Percentiles rank a stretch among this genome's conserved stretches.
These are phyloP conservation scores for Crepidodera aurea DNA, from an alignment of 2,888 invertebrate species.

Conservation along the genomic window DNA sequence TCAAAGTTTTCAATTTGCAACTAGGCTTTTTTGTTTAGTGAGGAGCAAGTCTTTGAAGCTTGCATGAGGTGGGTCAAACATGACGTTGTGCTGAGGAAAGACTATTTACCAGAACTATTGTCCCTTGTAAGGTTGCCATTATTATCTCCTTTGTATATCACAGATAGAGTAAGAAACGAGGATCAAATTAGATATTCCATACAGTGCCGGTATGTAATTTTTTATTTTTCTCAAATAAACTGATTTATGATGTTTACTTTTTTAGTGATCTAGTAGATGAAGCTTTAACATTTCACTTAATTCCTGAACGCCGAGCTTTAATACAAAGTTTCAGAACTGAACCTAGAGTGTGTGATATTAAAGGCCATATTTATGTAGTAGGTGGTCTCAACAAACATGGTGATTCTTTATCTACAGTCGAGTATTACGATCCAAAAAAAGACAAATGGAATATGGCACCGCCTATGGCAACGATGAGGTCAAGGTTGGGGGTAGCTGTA, in stretches of 20 bases:
- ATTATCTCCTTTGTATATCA: slow-evolving; percentile 81
- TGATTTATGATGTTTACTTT: not conserved
- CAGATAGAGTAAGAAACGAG: slow-evolving; percentile 82
- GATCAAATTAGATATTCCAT: slow-evolving; percentile 79
- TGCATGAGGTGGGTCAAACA: slow-evolving; percentile 82
- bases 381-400: slow-evolving; percentile 85
- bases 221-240: not conserved
- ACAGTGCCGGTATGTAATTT: slow-evolving; percentile 70
- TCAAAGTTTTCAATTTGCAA: too few species aligned
- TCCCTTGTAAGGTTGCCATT: slow-evolving; percentile 81
- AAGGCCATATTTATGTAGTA: slow-evolving; percentile 86
- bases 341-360: slow-evolving; percentile 77
- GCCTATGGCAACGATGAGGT: slow-evolving; percentile 85
- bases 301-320: slow-evolving; percentile 83
- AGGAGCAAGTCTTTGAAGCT: slow-evolving; percentile 86
- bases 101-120: slow-evolving; percentile 73
- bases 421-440: slow-evolving; percentile 78
- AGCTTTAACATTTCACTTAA: slow-evolving; percentile 85
- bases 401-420: slow-evolving; percentile 84
- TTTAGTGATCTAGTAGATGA: slow-evolving; percentile 82
- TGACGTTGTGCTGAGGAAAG: slow-evolving; percentile 65
- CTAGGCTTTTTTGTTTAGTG: slow-evolving; percentile 58
- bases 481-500: slow-evolving; percentile 85
- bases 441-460: slow-evolving; percentile 79
- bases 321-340: slow-evolving; percentile 80